Percentiles rank a stretch among this genome's conserved stretches.
Conservation (phyloP, 2,797 vertebrate genomes). For the Macroramphosus scolopax region DNA sequence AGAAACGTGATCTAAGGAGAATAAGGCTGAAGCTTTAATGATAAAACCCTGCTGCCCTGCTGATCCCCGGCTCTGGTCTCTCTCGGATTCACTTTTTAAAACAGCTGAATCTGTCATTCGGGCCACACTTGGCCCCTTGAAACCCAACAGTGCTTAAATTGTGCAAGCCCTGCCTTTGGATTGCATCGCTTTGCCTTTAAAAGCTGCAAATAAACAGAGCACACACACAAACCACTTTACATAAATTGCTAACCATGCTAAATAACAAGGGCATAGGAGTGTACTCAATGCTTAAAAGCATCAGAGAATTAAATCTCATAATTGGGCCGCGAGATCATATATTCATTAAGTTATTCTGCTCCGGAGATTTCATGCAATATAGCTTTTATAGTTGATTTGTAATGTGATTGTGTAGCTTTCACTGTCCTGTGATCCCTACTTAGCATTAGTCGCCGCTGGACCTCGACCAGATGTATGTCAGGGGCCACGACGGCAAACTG, state of each 20-base stretch:
- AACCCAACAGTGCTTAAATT: constrained; percentile 52
- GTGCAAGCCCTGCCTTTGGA: constrained; percentile 33
- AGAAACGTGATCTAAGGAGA: constrained; percentile 62
- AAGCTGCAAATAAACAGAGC: constrained; percentile 33
- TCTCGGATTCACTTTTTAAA: constrained; percentile 44
- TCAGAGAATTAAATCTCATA: constrained; percentile 1
- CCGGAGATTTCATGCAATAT: background rate
- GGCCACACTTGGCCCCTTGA: constrained; percentile 46
- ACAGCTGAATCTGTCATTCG: constrained; percentile 63
- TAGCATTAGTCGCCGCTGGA: constrained; percentile 27
- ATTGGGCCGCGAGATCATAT: background rate
- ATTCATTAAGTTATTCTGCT: constrained; percentile 5
- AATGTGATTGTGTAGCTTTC: constrained; percentile 18
- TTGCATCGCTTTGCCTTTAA: constrained; percentile 25
- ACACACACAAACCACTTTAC: constrained; percentile 14
- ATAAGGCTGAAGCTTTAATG: constrained; percentile 62
- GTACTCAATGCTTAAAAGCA: too few relatives aligned
- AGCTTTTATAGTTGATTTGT: background rate
- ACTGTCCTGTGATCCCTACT: constrained; percentile 32
- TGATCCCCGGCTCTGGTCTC: constrained; percentile 45
- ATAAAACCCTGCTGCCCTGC: constrained; percentile 57
- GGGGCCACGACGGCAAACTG: constrained; percentile 5
- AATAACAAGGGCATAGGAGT: constrained; percentile 4
- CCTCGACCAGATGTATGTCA: constrained; percentile 34
- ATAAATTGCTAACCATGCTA: constrained; percentile 12